Base-by-base conservation (phyloP, 1,140 invertebrate genomes). In the Maniola jurtina region DNA sequence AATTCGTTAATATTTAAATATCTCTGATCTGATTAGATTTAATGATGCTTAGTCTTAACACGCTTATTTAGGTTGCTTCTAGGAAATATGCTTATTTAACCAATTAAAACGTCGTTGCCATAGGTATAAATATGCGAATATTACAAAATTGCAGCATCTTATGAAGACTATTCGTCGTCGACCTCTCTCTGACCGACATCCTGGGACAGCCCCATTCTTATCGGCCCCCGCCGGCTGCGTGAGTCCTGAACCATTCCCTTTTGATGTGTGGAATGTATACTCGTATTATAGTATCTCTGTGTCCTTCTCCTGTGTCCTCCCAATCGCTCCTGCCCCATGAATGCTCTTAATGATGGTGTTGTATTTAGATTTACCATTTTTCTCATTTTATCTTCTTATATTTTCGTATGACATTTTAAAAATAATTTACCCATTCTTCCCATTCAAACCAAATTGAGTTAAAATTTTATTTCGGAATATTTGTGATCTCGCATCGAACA, bases 101-200 rank as follows among this genome's bases (percentile, higher is more conserved):
- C 76, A 79, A 86, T 84, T 81, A 60, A 34, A 75, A 78, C 82
- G 68, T 86, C 86, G 73, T 89, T 88, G 87, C 85, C 81, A 83
- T 86, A 89, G 86, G 87, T 88, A 87, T 88, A 89, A 89, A 88
- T 87, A 87, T 89, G 81, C 76, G 82, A 86, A 84, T 88, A 80
- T 90, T 90, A 88, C 84, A 86, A 86, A 88, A 85, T 91, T 91
- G 86, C 92, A 92, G 92, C 92, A 89, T 92, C 92, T 85, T 92
- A 90, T 90, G 92, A 93, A 89, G 92, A 92, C 86, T 92, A 92
- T 91, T 92, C 92, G 79, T 93, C 92, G 82, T 92, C 92, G 80
- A 93, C 92, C 67, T 93, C 92, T 83, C 91, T 93, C 81, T 93
- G 92, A 89, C 88, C 80, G 81, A 79, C 78, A 72, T 72, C 82